Evolutionary conservation across 1,140 invertebrate species (phyloP), one percentile per base, ranked within the genome.

Genomic region (Drosophila kohkoa): DNA sequence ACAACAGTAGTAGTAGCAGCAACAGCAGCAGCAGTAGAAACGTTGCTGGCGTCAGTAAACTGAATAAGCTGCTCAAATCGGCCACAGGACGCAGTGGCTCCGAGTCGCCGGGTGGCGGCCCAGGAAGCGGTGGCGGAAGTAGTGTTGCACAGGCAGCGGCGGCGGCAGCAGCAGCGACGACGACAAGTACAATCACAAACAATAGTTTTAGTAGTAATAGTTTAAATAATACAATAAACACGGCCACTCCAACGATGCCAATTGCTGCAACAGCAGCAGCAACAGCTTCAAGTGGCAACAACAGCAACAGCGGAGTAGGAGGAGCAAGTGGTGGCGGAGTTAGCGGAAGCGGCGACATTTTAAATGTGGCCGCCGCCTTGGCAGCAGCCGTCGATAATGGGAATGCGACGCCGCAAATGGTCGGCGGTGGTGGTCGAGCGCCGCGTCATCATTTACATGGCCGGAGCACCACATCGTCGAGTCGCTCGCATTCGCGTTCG

Each of bases 401-500:
- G 51, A 79, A 54, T 46, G 45, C 28, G 38, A 20, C 54, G 16
- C 15, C 54, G 35, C 32, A 38, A 57, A 16, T 57, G 52, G 32
- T 32, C 32, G 32, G 5, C 6, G 52, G 55, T 16, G 20, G 10
- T 32, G 45, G 62, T 8, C 43, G 68, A 43, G 68, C 45, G 16
- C 60, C 63, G 46, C 82, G 88, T 63, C 85, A 82, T 63, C 75
- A 88, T 74, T 70, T 91, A 58, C 88, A 92, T 63, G 91, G 91
- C 35, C 82, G 91, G 46, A 91, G 91, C 79, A 91, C 91, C 48
- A 93, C 93, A 52, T 94, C 93, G 63, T 94, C 93, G 58, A 93
- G 93, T 78, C 91, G 93, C 73, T 93, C 93, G 59, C 93, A 95
- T 92, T 93, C 93, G 79, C 75, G 94, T 89, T 89, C 92, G 15